Conservation (phyloP, 2,113 vertebrate species). For the Colius striatus region DNA sequence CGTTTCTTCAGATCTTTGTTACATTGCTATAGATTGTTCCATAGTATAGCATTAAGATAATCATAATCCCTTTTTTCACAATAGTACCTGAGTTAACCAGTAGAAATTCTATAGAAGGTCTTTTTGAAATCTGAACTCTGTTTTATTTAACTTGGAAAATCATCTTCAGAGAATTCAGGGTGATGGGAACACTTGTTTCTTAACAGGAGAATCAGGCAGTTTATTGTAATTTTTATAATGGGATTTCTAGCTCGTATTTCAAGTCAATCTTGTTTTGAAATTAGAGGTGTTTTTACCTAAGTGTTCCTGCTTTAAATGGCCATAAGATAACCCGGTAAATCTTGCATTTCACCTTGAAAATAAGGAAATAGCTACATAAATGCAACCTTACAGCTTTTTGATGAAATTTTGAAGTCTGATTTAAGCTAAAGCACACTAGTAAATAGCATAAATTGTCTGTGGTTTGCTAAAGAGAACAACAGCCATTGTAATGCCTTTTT, state of each 20-base stretch:
- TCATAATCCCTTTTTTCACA: neutral
- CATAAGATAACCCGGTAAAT: neutral
- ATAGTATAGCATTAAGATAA: neutral
- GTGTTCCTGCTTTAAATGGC: neutral
- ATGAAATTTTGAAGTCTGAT: neutral
- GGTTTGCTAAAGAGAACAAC: conserved; percentile 28
- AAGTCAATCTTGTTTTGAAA: neutral
- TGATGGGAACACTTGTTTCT: neutral
- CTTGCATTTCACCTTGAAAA: neutral
- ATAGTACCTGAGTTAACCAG: neutral
- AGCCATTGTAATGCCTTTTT: neutral
- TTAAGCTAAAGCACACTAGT: neutral
- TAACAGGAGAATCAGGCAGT: neutral
- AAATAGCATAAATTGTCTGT: conserved; percentile 28
- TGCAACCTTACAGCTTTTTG: neutral
- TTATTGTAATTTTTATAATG: neutral
- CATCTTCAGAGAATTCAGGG: neutral
- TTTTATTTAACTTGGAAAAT: neutral
- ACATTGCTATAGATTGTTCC: neutral
- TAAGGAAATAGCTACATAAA: conserved; percentile 5
- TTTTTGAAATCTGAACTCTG: neutral
- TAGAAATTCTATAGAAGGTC: neutral
- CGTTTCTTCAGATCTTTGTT: neutral
- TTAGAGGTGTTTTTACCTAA: conserved; percentile 31
- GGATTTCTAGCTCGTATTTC: neutral